Evolutionary conservation across 2,888 invertebrate species (phyloP).

Genomic region (Empis stercorea): DNA sequence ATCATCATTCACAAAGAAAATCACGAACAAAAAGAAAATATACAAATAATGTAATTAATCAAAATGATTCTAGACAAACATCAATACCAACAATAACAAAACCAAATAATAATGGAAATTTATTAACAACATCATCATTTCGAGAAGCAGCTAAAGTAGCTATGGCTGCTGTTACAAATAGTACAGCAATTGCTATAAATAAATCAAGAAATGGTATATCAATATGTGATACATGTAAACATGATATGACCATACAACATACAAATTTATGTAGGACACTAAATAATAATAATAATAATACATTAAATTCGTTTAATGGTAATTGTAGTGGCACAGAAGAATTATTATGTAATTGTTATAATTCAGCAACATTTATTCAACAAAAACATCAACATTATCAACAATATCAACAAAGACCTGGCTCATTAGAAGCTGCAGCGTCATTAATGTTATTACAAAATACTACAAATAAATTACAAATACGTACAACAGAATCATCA

Average conservation of each 20-base stretch:
- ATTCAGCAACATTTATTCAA: slow-evolving; percentile 8
- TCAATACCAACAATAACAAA: slow-evolving; percentile 25
- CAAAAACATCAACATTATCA: slow-evolving; percentile 5
- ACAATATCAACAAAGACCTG: neutral
- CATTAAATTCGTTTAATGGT: slow-evolving; percentile 13
- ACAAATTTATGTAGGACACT: slow-evolving; percentile 54
- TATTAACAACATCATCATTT: too few relatives aligned
- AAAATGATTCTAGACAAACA: slow-evolving; percentile 14
- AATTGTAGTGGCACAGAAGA: too few relatives aligned
- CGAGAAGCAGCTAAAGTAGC: slow-evolving; percentile 9
- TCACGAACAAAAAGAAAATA: slow-evolving; percentile 33
- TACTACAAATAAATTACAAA: neutral
- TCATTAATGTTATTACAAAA: neutral
- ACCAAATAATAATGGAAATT: neutral
- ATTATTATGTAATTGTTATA: slow-evolving; percentile 5
- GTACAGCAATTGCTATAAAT: slow-evolving; percentile 11
- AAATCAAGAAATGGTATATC: slow-evolving; percentile 19
- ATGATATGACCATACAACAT: slow-evolving; percentile 49
- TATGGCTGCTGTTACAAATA: neutral
- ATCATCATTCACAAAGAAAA: slow-evolving; percentile 21
- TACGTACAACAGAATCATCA: neutral
- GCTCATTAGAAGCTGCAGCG: neutral
- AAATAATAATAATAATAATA: slow-evolving; percentile 41
- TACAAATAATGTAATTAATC: slow-evolving; percentile 12
- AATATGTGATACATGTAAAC: slow-evolving; percentile 54